Evolutionary conservation across 1,140 invertebrate species (phyloP).

Genomic region (Aricia agestis): DNA sequence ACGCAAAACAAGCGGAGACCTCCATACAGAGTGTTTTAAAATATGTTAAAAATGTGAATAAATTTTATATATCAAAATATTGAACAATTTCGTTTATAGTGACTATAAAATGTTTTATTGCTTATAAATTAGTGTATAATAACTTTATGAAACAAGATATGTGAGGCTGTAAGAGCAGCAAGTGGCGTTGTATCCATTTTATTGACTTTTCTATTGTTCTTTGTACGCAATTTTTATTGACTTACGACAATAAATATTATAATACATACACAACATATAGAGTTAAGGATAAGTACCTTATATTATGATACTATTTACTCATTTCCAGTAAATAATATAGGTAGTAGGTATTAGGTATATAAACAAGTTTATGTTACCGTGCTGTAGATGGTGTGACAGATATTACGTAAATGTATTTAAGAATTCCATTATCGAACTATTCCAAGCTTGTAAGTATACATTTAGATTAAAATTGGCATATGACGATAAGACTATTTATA

Average conservation of each 20-base stretch:
- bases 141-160: not conserved
- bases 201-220: not conserved
- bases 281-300: too few species aligned
- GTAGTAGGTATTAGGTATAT: too few species aligned
- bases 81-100: not conserved
- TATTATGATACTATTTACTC: too few species aligned
- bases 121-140: conserved; percentile 4
- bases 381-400: not conserved
- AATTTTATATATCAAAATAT: not conserved
- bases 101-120: not conserved
- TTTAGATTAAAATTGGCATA: conserved; percentile 9
- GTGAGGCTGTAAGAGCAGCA: not conserved
- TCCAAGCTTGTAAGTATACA: not conserved
- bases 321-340: too few species aligned
- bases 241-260: too few species aligned
- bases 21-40: not conserved
- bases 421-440: not conserved
- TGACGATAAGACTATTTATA: not conserved
- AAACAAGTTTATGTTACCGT: too few species aligned
- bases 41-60: not conserved
- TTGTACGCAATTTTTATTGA: not conserved
- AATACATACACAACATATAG: too few species aligned
- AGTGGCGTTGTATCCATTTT: not conserved
- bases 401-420: not conserved
- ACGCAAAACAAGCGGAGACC: not conserved